Evolutionary conservation across 2,888 invertebrate genomes (phyloP).

Genomic region (Eurois occulta): DNA sequence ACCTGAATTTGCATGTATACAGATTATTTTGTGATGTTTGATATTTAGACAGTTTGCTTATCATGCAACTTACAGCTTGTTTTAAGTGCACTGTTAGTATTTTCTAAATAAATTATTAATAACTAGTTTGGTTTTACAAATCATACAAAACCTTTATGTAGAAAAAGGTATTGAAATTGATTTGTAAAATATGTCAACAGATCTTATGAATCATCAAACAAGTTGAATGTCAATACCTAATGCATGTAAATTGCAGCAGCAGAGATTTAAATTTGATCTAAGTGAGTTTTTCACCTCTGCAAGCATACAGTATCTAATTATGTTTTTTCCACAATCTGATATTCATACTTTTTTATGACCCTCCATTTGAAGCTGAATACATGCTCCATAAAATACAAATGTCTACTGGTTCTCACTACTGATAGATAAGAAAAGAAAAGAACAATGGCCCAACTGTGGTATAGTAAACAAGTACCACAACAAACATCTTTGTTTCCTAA

Average conservation of each 20-base stretch:
- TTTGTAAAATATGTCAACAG: neutral
- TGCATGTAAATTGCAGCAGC: no score
- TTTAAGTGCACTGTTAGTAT: neutral
- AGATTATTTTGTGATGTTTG: neutral
- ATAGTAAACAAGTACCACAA: neutral
- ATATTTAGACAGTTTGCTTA: neutral
- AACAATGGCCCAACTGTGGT: neutral
- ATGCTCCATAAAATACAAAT: neutral
- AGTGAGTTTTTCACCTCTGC: neutral
- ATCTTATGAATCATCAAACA: neutral
- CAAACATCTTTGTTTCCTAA: slow-evolving; percentile 2
- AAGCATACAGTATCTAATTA: neutral
- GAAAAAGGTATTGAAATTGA: neutral
- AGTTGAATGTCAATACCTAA: neutral
- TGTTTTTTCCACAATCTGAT: neutral
- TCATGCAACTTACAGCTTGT: neutral
- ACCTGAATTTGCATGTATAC: no score
- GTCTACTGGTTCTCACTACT: neutral
- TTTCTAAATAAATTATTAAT: neutral
- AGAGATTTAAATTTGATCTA: neutral
- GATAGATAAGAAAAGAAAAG: slow-evolving; percentile 24
- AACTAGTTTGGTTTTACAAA: no score
- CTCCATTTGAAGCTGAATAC: neutral
- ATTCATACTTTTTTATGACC: neutral
- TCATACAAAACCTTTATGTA: no score